Evolutionary conservation across 2,113 vertebrate genomes (phyloP).

Genomic region (Melanocharis versteri): DNA sequence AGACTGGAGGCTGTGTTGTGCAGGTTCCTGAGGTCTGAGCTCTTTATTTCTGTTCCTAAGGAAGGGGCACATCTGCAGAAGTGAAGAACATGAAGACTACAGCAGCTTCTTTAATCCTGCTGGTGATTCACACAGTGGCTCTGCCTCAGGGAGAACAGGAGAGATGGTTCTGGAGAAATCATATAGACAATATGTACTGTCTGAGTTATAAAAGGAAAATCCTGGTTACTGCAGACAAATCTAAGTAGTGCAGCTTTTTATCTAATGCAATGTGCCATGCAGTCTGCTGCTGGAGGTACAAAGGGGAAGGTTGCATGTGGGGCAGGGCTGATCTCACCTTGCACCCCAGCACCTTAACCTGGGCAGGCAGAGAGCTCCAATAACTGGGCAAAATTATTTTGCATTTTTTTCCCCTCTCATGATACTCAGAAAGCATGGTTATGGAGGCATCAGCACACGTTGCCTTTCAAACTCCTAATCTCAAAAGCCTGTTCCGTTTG

Average conservation of each 20-base stretch:
- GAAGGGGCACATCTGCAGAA: neutral
- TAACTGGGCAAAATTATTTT: neutral
- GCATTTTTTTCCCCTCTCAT: neutral
- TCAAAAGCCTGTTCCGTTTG: neutral
- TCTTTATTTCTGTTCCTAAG: neutral
- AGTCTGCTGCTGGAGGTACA: neutral
- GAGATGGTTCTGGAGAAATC: neutral
- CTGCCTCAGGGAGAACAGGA: neutral
- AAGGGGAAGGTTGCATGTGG: neutral
- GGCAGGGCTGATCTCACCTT: neutral
- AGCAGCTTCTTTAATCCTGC: neutral
- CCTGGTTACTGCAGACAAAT: too few species aligned
- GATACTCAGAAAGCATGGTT: neutral
- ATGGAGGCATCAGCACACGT: accelerated
- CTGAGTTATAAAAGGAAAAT: neutral
- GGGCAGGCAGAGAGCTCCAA: neutral
- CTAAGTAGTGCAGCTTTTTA: neutral
- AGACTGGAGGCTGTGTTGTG: neutral
- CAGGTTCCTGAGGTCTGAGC: neutral
- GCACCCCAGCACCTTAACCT: neutral
- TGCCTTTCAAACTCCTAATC: neutral
- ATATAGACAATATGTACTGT: neutral
- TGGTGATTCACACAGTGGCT: neutral
- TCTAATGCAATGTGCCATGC: neutral
- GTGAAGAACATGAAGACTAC: neutral